Conservation (phyloP, 2,797 vertebrate species). For the Hydrophis major region DNA sequence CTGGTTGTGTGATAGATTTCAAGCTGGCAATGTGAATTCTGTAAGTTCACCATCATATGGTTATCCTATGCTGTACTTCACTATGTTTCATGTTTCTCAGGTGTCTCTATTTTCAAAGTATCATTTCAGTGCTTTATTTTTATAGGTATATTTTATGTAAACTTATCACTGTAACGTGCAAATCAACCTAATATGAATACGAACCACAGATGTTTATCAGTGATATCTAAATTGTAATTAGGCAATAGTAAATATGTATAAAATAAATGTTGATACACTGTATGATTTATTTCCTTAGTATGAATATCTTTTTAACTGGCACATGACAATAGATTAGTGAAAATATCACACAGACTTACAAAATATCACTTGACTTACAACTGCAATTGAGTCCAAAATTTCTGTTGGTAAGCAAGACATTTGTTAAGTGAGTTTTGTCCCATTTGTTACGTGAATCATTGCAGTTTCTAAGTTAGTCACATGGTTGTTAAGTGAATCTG, state of each 20-base stretch:
- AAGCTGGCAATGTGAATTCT: conserved; percentile 64
- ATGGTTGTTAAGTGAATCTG: not conserved
- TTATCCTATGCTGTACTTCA: conserved; percentile 54
- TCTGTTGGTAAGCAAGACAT: not conserved
- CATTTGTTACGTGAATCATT: not conserved
- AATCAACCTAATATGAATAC: conserved; percentile 24
- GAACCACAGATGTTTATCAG: not conserved
- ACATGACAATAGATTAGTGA: not conserved
- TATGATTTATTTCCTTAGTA: not conserved
- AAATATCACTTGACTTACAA: not conserved
- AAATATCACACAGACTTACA: not conserved
- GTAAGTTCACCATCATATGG: conserved; percentile 54
- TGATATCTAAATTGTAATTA: not conserved
- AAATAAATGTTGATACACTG: not conserved
- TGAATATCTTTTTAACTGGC: not conserved
- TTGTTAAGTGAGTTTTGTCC: not conserved
- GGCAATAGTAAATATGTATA: not conserved
- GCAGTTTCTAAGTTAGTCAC: not conserved
- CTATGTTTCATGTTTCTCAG: conserved; percentile 56
- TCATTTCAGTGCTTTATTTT: conserved; percentile 63
- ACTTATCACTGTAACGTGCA: conserved; percentile 41
- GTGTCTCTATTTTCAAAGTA: conserved; percentile 46
- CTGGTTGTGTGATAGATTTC: conserved; percentile 29
- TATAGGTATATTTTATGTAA: conserved; percentile 59
- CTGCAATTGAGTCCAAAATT: not conserved